Evolutionary conservation across 1,140 invertebrate species (phyloP).

Genomic region (Bilobella aurantiaca): DNA sequence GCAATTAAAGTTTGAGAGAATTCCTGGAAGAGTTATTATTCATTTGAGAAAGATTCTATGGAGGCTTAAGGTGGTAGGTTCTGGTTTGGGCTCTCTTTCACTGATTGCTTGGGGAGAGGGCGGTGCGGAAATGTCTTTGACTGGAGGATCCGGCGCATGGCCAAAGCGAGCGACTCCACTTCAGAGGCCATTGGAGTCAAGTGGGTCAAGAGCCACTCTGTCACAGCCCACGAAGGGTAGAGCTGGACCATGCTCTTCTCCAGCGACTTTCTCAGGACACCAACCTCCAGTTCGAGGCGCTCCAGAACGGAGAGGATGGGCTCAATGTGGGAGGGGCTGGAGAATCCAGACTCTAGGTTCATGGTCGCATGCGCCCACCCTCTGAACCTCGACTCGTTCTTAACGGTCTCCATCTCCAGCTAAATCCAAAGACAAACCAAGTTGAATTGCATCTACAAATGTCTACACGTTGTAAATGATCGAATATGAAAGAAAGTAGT

Average conservation of each 20-base stretch:
- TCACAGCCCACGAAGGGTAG: slow-evolving; percentile 38
- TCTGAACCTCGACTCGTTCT: slow-evolving; percentile 35
- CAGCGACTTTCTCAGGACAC: slow-evolving; percentile 33
- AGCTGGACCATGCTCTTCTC: slow-evolving; percentile 35
- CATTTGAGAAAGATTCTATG: too few relatives aligned
- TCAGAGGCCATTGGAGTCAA: slow-evolving; percentile 36
- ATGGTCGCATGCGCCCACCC: slow-evolving; percentile 40
- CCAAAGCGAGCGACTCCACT: too few relatives aligned
- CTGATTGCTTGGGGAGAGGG: too few relatives aligned
- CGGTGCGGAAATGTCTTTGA: too few relatives aligned
- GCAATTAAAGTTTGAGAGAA: too few relatives aligned
- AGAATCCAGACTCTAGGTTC: slow-evolving; percentile 39
- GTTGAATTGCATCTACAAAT: background rate
- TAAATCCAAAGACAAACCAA: background rate
- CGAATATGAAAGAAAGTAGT: too few relatives aligned
- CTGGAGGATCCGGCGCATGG: too few relatives aligned
- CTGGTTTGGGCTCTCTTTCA: too few relatives aligned
- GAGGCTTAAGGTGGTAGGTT: too few relatives aligned
- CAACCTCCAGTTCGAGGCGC: slow-evolving; percentile 35
- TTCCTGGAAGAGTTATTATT: too few relatives aligned
- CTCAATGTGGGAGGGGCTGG: slow-evolving; percentile 40
- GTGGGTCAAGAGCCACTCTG: slow-evolving; percentile 39
- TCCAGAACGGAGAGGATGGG: slow-evolving; percentile 34
- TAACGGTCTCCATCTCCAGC: slow-evolving; percentile 11
- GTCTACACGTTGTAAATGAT: background rate